A percentile compares a stretch with the other conserved stretches of the same genome.
Evolutionary conservation across 2,797 vertebrate genomes (phyloP).

Genomic region (Rousettus madagascariensis): DNA sequence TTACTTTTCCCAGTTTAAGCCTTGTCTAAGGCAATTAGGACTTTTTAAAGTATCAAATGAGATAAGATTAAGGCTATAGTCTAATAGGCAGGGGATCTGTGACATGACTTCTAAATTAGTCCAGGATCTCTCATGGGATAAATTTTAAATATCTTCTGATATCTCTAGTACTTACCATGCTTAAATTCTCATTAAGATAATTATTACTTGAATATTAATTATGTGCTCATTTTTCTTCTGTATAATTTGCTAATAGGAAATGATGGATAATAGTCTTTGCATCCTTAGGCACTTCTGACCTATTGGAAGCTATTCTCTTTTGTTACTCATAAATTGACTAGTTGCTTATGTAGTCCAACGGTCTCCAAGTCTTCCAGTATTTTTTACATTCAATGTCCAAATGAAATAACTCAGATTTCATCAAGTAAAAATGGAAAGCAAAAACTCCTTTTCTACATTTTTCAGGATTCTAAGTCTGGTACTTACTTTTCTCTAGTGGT

Average conservation of each 20-base stretch:
- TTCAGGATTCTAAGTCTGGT: neutral
- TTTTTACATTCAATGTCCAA: neutral
- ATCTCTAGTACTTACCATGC: neutral
- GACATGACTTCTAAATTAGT: neutral
- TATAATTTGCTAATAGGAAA: neutral
- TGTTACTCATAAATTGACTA: neutral
- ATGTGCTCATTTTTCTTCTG: neutral
- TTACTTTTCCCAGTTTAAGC: neutral
- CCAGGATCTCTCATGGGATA: neutral
- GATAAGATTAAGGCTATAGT: neutral
- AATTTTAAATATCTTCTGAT: neutral
- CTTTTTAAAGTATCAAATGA: neutral
- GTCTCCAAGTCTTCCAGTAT: neutral
- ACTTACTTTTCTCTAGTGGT: neutral
- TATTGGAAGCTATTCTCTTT: neutral
- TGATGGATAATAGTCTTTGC: neutral
- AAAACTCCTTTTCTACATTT: neutral
- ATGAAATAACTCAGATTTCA: neutral
- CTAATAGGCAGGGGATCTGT: neutral
- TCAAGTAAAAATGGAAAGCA: neutral
- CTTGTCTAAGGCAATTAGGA: neutral
- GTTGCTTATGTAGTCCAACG: neutral
- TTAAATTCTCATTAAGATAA: neutral
- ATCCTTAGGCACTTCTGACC: neutral
- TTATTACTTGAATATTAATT: neutral